These are phyloP conservation scores for Aspiorhynchus laticeps DNA, from an alignment of 2,113 vertebrate species.

Conservation along the genomic window DNA sequence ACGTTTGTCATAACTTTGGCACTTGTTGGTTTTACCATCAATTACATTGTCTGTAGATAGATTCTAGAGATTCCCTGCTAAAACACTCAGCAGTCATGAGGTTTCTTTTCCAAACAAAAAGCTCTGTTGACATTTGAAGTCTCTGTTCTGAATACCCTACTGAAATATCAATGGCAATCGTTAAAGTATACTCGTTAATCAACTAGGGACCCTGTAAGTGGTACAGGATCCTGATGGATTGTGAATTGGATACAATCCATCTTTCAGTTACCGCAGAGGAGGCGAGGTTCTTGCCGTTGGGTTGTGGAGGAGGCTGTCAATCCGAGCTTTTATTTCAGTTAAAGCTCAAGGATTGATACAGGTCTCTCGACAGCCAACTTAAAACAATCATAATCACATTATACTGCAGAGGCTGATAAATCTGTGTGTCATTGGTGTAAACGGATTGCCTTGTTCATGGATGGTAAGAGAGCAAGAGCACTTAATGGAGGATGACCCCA, in stretches of 20 bases:
- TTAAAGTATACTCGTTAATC: conserved; percentile 29
- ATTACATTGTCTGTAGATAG: not conserved
- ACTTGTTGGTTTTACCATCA: not conserved
- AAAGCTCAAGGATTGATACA: conserved; percentile 7
- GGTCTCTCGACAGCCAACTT: conserved; percentile 11
- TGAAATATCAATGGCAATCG: conserved; percentile 26
- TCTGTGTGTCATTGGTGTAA: conserved; percentile 24
- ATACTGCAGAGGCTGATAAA: conserved; percentile 15
- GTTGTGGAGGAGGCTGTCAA: not conserved
- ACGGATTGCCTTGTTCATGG: not conserved
- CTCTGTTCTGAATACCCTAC: conserved; percentile 19
- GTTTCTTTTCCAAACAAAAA: conserved; percentile 5
- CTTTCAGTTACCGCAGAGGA: conserved; percentile 20
- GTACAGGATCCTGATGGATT: conserved; percentile 36
- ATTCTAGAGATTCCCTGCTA: not conserved
- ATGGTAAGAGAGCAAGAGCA: not conserved
- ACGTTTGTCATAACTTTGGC: not conserved
- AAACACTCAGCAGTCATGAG: not conserved
- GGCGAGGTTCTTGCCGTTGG: not conserved
- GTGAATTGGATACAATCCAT: conserved; percentile 16
- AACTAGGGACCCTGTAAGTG: conserved; percentile 10
- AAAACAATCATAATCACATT: conserved; percentile 33
- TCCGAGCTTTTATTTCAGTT: conserved; percentile 30
- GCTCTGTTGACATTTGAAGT: conserved; percentile 8
- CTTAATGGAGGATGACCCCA: not conserved